Evolutionary conservation across 2,797 vertebrate species (phyloP), one percentile per base, ranked within the genome.

Genomic region (Kryptopterus vitreolus): DNA sequence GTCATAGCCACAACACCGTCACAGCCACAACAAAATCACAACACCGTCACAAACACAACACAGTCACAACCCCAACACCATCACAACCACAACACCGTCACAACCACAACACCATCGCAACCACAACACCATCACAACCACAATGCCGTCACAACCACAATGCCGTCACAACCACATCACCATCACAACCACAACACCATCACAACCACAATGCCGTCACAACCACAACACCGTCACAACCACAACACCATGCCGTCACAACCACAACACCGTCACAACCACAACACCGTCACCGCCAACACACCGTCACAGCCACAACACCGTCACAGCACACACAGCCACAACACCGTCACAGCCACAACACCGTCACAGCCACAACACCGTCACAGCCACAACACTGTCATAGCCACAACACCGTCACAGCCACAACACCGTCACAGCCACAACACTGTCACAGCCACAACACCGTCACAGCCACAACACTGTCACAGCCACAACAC

Each of bases 311-410:
- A 52, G 31, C 15, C 68, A 70, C 16, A 26, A 31, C 16, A 15
- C 46, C 20, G 20, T 65, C n/a, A n/a, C n/a, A n/a, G n/a, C n/a
- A n/a, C n/a, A n/a, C n/a, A n/a, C n/a, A n/a, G n/a, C n/a, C n/a
- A n/a, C n/a, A n/a, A n/a, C n/a, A n/a, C n/a, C n/a, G 68, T 52
- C 68, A 70, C 29, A 52, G 31, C 15, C 68, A 70, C 16, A 26
- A 31, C 16, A 15, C 46, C 20, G 68, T 52, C 68, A 70, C 29
- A 52, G 31, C 15, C 68, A 70, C 16, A 26, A 31, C 16, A 15
- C 46, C 20, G 68, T 52, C 68, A 70, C 29, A 52, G 31, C 15
- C 68, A 70, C 16, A 26, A 31, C 16, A 15, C 46, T 65, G 68
- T 52, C 68, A 70, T 18, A 52, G 31, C 15, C 68, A 70, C 16